Conservation (phyloP, 2,797 vertebrate genomes). For the Sebastolobus alascanus region DNA sequence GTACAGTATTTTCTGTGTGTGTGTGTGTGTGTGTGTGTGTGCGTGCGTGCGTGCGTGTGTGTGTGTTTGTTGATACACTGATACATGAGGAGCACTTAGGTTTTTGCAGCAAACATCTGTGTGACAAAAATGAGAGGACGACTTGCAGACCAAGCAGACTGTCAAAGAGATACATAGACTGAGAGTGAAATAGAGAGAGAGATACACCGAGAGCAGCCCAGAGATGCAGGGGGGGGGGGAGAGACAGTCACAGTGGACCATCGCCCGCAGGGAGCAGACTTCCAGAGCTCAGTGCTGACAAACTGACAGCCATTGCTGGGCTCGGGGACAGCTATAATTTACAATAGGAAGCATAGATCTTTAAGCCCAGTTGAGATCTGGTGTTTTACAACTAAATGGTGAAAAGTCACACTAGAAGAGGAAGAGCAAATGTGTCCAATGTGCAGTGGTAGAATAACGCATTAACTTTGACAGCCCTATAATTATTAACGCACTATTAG, state of each 20-base stretch:
- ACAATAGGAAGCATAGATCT: background rate
- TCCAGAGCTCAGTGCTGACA: conserved; percentile 55
- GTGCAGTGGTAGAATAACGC: too few species aligned
- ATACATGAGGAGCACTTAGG: conserved; percentile 12
- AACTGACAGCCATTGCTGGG: conserved; percentile 48
- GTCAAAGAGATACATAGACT: conserved; percentile 37
- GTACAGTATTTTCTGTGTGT: background rate
- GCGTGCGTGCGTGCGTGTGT: background rate
- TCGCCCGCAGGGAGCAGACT: conserved; percentile 42
- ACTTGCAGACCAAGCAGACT: conserved; percentile 32
- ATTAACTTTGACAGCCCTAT: too few species aligned
- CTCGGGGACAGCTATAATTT: conserved; percentile 17
- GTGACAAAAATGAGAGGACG: conserved; percentile 9
- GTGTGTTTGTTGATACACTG: background rate
- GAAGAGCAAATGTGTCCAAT: background rate
- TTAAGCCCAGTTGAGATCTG: background rate
- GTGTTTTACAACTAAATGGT: background rate
- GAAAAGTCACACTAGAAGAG: background rate
- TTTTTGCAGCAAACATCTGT: conserved; percentile 33
- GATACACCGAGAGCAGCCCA: conserved; percentile 6
- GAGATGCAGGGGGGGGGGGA: conserved; percentile 25
- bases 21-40: background rate
- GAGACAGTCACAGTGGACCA: conserved; percentile 38
- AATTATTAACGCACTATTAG: too few species aligned
- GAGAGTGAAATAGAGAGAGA: conserved; percentile 31